These are phyloP conservation scores for Heliconius congener DNA, from an alignment of 1,140 invertebrate genomes.

Conservation along the genomic window DNA sequence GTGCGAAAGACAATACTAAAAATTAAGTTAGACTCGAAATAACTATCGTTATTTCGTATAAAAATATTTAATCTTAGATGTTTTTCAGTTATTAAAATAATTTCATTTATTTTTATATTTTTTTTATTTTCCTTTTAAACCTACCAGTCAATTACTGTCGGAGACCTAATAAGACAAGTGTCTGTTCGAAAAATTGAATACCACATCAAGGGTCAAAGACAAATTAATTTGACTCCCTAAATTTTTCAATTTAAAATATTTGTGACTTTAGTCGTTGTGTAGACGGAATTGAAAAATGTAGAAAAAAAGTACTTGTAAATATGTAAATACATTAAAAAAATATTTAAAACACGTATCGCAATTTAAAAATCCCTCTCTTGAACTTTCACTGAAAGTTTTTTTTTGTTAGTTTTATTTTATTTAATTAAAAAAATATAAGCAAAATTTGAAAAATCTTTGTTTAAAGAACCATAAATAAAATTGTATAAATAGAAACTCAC, in stretches of 20 bases:
- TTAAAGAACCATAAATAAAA: background rate
- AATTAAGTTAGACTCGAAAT: conserved; percentile 27
- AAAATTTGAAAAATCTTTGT: background rate
- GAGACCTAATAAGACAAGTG: conserved; percentile 7
- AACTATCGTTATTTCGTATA: conserved; percentile 25
- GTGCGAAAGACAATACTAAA: conserved; percentile 64
- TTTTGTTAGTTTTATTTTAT: background rate
- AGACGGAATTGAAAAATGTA: conserved; percentile 33
- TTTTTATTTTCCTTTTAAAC: conserved; percentile 51
- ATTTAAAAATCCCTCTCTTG: too few relatives aligned
- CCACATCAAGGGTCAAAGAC: conserved; percentile 23
- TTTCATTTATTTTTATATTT: conserved; percentile 55
- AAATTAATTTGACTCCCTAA: conserved; percentile 73
- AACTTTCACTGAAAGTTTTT: too few relatives aligned
- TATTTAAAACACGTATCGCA: background rate
- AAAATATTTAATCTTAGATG: conserved; percentile 35
- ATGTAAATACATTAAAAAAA: conserved; percentile 29
- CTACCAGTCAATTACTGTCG: conserved; percentile 72
- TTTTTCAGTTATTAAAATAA: conserved; percentile 57
- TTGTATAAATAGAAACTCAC: background rate
- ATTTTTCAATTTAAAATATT: conserved; percentile 75
- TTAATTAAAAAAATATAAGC: background rate
- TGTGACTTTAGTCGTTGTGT: conserved; percentile 49
- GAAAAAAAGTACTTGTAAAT: conserved; percentile 37
- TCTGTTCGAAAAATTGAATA: conserved; percentile 10